Evolutionary conservation across 35 echinoderm and acorn worm genomes (phyloP).

Genomic region (Antedon bifida): DNA sequence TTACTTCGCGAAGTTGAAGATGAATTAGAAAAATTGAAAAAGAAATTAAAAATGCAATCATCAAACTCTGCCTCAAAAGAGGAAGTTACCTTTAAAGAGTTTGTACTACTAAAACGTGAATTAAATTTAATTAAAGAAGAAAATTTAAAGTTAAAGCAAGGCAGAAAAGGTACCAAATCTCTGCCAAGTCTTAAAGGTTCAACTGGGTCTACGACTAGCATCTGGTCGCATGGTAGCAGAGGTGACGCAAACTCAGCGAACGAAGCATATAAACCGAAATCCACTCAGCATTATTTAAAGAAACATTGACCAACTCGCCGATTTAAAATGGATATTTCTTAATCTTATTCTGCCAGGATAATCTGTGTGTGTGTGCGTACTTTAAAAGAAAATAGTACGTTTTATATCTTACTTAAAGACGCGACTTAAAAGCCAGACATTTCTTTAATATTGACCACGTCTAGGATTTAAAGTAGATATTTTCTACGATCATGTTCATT

Average conservation of each 20-base stretch:
- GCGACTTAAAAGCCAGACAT: neutral
- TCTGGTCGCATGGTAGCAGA: neutral
- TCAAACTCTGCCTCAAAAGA: neutral
- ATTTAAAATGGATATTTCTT: too few species aligned
- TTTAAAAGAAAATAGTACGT: too few species aligned
- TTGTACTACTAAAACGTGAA: neutral
- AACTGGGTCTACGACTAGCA: neutral
- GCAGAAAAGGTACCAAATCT: neutral
- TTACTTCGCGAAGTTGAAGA: neutral
- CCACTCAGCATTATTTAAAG: neutral
- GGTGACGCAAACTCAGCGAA: neutral
- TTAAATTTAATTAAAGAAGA: neutral
- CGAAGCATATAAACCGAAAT: neutral
- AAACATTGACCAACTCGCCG: neutral
- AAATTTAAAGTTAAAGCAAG: neutral
- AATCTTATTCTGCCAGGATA: too few species aligned
- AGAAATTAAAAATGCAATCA: neutral
- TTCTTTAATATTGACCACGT: neutral
- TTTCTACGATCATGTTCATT: neutral
- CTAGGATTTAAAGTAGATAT: neutral
- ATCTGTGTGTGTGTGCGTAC: too few species aligned
- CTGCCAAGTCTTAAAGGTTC: neutral
- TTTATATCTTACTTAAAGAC: too few species aligned
- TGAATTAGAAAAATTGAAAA: neutral
- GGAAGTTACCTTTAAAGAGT: neutral